Base-by-base conservation (phyloP, 2,888 invertebrate genomes). In the Elaeidobius kamerunicus region DNA sequence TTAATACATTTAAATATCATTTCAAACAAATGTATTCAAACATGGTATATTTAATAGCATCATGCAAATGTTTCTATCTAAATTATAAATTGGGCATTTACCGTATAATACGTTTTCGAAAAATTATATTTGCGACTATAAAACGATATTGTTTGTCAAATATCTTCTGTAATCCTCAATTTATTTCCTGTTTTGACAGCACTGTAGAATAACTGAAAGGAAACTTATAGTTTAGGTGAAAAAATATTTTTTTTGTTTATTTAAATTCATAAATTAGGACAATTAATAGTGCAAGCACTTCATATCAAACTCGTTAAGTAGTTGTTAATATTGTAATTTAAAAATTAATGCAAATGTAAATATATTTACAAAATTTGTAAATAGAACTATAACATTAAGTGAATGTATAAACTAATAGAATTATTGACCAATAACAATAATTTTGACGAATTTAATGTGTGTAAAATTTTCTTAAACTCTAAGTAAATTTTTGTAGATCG, bases 401-500 rank as follows among this genome's bases (percentile, higher is more conserved):
- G 49, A 50, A 23, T 51, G 42, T 41, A 32, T 38, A 18, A 42
- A 20, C 23, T 53, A 57, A 50, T 55, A 60, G 55, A 57, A 52
- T 53, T 61, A 59, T 57, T 60, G 60, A 63, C 64, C 64, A 64
- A 64, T 61, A 55, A 64, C 65, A 65, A 65, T 65, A 64, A 65
- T 59, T 59, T 57, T 50, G 58, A 61, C 65, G 64, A 64, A 65
- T 65, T 65, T 65, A 63, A 28, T 41, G 49, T 40, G 43, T 50
- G 57, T 54, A 34, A 49, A 41, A 30, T 34, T 53, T 36, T 34
- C 30, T 28, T 18, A 52, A 56, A 52, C 40, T 34, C 32, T 32
- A 57, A 44, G 51, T 41, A 44, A 57, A 58, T 52, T 53, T 55
- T 58, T 60, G 41, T 56, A 58, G 44, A 52, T 56, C 63, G 69